Percentiles rank a stretch among this genome's conserved stretches.
Conservation (phyloP, 1,140 invertebrate species). For the Papilio polyxenes region DNA sequence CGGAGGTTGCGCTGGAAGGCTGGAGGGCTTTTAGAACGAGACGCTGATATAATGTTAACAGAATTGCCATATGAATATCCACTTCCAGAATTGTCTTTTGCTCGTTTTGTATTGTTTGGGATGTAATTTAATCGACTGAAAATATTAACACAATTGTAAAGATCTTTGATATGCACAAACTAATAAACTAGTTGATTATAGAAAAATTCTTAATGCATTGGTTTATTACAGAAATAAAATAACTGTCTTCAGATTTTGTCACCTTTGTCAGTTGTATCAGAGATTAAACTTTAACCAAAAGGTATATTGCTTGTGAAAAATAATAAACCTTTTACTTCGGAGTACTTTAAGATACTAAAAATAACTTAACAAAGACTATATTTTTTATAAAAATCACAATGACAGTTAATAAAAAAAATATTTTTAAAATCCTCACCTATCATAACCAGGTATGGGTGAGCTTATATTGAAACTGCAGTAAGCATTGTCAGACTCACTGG, state of each 20-base stretch:
- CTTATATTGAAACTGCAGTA: conserved; percentile 64
- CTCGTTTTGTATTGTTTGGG: conserved; percentile 67
- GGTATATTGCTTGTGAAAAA: too few relatives aligned
- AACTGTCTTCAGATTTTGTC: background rate
- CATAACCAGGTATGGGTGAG: conserved; percentile 64
- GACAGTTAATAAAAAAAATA: too few relatives aligned
- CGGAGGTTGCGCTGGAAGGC: conserved; percentile 49
- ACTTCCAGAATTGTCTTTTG: conserved; percentile 73
- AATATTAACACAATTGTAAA: conserved; percentile 40
- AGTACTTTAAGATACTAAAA: too few relatives aligned
- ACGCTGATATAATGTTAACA: conserved; percentile 53
- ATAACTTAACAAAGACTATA: too few relatives aligned
- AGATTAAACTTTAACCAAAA: too few relatives aligned
- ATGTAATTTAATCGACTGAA: conserved; percentile 63
- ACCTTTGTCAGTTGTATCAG: too few relatives aligned
- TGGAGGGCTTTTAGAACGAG: conserved; percentile 47
- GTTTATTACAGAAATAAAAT: background rate
- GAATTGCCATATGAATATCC: conserved; percentile 72
- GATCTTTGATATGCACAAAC: background rate
- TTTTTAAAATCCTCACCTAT: conserved; percentile 60
- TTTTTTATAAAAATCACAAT: too few relatives aligned
- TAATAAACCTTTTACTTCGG: too few relatives aligned
- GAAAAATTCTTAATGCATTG: background rate
- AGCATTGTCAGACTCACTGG: conserved; percentile 75
- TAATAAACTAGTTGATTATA: background rate